Conservation (phyloP, 2,797 vertebrate genomes). For the Hippopotamyrus pictus region DNA sequence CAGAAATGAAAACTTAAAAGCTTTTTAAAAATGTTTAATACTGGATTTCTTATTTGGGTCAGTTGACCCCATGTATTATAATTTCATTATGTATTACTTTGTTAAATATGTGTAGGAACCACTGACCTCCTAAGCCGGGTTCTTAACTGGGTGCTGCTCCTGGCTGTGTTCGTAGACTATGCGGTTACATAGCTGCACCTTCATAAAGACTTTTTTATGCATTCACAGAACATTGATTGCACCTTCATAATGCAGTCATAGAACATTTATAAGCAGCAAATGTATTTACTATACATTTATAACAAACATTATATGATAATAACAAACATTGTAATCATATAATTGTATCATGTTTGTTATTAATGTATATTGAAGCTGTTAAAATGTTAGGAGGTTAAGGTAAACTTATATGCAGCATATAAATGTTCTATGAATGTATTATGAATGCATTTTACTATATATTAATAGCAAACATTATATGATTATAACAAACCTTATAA, state of each 20-base stretch:
- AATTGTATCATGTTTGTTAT: not conserved
- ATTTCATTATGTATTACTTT: not conserved
- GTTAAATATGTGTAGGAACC: not conserved
- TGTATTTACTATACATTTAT: not conserved
- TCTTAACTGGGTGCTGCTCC: not conserved
- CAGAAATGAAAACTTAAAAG: not conserved
- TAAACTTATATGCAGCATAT: not conserved
- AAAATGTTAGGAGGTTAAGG: not conserved
- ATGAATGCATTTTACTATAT: not conserved
- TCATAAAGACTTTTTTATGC: not conserved
- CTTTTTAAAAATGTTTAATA: not conserved
- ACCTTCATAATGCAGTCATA: not conserved
- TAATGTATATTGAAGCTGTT: not conserved
- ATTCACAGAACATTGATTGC: not conserved
- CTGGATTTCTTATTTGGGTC: not conserved
- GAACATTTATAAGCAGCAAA: not conserved
- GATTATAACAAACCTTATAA: not conserved
- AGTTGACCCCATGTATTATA: not conserved
- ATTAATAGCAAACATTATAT: not conserved
- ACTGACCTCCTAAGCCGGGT: not conserved
- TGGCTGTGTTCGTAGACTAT: not conserved
- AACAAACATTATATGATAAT: not conserved
- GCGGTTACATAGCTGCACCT: not conserved
- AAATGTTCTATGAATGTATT: not conserved
- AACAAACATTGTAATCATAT: not conserved